Percentiles rank a stretch among this genome's conserved stretches.
Conservation (phyloP, 2,113 vertebrate species). For the Thomomys bottae region DNA sequence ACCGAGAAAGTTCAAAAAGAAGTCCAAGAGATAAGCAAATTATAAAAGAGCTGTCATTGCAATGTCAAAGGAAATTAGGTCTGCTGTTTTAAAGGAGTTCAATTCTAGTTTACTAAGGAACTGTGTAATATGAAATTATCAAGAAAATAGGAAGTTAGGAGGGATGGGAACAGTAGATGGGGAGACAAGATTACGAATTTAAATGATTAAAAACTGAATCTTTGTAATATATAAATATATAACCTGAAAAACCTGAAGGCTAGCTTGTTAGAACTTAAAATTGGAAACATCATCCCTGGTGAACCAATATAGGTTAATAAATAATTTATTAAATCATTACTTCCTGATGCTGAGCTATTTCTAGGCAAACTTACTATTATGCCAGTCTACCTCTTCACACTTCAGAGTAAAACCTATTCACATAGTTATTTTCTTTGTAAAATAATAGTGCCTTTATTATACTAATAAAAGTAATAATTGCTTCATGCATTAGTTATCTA, state of each 20-base stretch:
- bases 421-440: not conserved
- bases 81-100: conserved; percentile 33
- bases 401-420: not conserved
- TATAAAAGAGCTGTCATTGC: not conserved
- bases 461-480: conserved; percentile 10
- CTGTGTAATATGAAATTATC: not conserved
- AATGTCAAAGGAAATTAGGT: conserved; percentile 27
- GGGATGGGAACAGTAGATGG: not conserved
- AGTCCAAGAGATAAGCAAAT: not conserved
- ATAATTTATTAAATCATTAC: not conserved
- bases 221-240: not conserved
- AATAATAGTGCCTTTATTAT: not conserved
- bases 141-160: not conserved
- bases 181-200: not conserved
- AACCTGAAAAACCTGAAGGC: not conserved
- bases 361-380: not conserved
- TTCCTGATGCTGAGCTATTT: not conserved
- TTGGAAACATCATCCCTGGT: not conserved
- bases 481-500: not conserved
- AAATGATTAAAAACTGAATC: not conserved
- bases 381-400: not conserved
- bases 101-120: not conserved
- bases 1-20: not conserved
- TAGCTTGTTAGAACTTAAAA: not conserved
- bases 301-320: not conserved